Evolutionary conservation across 30 jellyfish, hydroid and myxozoan genomes (phyloP).

Genomic region (Aurelia aurita complex sp. Pacific): DNA sequence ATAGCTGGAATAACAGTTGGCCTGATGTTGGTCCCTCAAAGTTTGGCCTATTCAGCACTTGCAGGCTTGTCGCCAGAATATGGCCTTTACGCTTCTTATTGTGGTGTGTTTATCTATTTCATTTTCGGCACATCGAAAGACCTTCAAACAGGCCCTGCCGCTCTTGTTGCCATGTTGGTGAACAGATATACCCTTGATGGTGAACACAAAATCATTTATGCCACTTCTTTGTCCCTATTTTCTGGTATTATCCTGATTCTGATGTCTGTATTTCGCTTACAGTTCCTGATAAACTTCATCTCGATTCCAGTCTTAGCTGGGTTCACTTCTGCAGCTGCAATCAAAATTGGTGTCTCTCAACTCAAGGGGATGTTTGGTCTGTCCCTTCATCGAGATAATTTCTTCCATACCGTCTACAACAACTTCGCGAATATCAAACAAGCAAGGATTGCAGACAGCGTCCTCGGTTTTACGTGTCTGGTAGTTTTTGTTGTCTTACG

Average conservation of each 20-base stretch:
- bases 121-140: slow-evolving; percentile 75
- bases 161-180: slow-evolving; percentile 68
- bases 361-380: slow-evolving; percentile 75
- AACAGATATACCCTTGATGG: slow-evolving; percentile 61
- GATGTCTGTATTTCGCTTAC: slow-evolving; percentile 64
- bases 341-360: slow-evolving; percentile 68
- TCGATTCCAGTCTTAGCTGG: slow-evolving; percentile 80
- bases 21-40: slow-evolving; percentile 74
- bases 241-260: slow-evolving; percentile 62
- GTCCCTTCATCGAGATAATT: slow-evolving; percentile 47
- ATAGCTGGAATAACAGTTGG: slow-evolving; percentile 87
- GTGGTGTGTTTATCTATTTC: slow-evolving; percentile 52
- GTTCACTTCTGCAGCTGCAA: slow-evolving; percentile 80
- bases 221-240: slow-evolving; percentile 62
- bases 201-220: slow-evolving; percentile 21
- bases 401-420: slow-evolving; percentile 59
- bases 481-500: slow-evolving; percentile 49
- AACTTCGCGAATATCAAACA: slow-evolving; percentile 48
- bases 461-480: slow-evolving; percentile 62
- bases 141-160: slow-evolving; percentile 72
- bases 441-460: slow-evolving; percentile 60
- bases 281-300: slow-evolving; percentile 59
- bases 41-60: slow-evolving; percentile 67
- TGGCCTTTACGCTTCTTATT: slow-evolving; percentile 72
- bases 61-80: slow-evolving; percentile 73